These are phyloP conservation scores for Onchidella celtica DNA, from an alignment of 2,888 invertebrate genomes.

Conservation along the genomic window DNA sequence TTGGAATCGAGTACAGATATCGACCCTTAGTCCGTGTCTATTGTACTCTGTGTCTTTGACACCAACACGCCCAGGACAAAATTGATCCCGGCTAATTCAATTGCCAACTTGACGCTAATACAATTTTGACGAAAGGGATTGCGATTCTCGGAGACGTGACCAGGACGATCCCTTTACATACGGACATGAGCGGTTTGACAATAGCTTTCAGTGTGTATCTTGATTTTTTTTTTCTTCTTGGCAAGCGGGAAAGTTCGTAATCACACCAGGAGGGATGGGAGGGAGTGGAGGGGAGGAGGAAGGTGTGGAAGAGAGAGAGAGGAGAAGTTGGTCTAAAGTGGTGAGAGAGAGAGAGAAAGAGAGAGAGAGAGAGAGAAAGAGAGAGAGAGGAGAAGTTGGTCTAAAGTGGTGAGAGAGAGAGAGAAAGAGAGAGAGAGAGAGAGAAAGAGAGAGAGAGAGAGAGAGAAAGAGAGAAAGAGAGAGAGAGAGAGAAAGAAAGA, in stretches of 20 bases:
- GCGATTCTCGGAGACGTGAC: neutral
- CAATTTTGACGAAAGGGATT: neutral
- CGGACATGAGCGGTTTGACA: no score
- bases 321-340: neutral
- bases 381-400: neutral
- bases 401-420: neutral
- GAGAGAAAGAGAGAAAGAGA: conserved; percentile 16
- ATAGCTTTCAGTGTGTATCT: no score
- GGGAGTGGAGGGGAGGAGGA: neutral
- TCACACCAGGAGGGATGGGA: no score
- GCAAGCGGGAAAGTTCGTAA: no score
- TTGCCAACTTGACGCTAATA: neutral
- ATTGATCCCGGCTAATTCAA: neutral
- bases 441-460: conserved; percentile 7
- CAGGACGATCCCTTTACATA: no score
- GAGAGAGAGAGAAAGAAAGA: conserved; percentile 26
- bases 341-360: neutral
- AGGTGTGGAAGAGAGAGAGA: neutral
- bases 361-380: neutral
- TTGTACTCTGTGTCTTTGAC: neutral
- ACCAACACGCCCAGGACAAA: neutral
- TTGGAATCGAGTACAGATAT: no score
- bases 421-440: neutral
- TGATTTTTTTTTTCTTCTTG: no score
- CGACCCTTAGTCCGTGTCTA: no score